These are phyloP conservation scores for Ochropleura leucogaster DNA, from an alignment of 2,888 invertebrate species.

Conservation along the genomic window DNA sequence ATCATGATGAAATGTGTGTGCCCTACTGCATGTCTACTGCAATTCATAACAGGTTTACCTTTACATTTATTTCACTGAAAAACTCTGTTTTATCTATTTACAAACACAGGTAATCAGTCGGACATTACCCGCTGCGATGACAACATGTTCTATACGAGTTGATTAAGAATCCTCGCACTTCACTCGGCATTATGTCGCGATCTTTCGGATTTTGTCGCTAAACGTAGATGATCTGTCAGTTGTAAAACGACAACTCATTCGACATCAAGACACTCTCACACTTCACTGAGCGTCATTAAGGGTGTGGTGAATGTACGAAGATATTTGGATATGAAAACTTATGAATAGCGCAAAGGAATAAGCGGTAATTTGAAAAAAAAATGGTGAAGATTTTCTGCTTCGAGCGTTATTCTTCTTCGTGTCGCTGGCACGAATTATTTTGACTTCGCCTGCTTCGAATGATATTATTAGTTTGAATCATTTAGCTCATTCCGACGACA, in stretches of 20 bases:
- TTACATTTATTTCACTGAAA: not conserved
- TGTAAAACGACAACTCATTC: slow-evolving; percentile 83
- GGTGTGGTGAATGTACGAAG: slow-evolving; percentile 43
- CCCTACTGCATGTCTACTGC: not conserved
- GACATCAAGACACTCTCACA: slow-evolving; percentile 75
- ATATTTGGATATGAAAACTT: slow-evolving; percentile 36
- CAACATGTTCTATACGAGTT: slow-evolving; percentile 61
- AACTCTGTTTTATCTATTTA: not conserved
- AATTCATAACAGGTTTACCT: not conserved
- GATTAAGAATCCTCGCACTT: slow-evolving; percentile 64
- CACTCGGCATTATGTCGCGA: slow-evolving; percentile 60
- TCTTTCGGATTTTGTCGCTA: slow-evolving; percentile 38
- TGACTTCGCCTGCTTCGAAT: not conserved
- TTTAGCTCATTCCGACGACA: not conserved
- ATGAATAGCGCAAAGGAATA: not conserved
- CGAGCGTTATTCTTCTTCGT: too few relatives aligned
- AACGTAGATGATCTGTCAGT: slow-evolving; percentile 75
- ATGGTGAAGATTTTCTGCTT: not conserved
- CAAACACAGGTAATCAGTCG: slow-evolving; percentile 43
- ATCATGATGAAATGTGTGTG: not conserved
- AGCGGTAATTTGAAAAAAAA: not conserved
- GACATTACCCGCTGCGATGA: slow-evolving; percentile 30
- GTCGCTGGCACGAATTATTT: too few relatives aligned
- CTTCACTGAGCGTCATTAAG: slow-evolving; percentile 78
- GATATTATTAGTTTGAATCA: not conserved